phyloP scores from a whole-genome alignment of 1,140 invertebrate genomes.

The Sweltsa coloradensis region DNA sequence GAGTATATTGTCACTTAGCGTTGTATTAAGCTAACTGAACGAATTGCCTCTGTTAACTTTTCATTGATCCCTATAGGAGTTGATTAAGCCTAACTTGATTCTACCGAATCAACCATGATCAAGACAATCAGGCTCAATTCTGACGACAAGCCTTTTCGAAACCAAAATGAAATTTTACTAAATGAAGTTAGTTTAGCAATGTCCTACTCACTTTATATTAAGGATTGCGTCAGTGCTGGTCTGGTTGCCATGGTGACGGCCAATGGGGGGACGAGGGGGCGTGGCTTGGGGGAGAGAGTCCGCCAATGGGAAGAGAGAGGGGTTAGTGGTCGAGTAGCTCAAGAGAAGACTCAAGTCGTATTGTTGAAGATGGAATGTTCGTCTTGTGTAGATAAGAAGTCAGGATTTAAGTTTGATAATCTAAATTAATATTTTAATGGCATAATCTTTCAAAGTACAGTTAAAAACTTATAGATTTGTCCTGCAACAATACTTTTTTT shows the following conservation, averaged over 20 bases:
- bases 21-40: neutral
- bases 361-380: too few species aligned
- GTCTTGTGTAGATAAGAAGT: too few species aligned
- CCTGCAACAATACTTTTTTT: too few species aligned
- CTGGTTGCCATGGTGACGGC: neutral
- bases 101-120: neutral
- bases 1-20: neutral
- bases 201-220: conserved; percentile 4
- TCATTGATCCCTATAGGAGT: conserved; percentile 5
- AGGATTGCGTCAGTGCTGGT: neutral
- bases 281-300: too few species aligned
- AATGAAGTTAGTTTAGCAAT: conserved; percentile 2
- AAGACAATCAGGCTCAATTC: neutral
- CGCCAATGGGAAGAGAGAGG: too few species aligned
- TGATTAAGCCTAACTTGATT: conserved; percentile 5
- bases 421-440: too few species aligned
- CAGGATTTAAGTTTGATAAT: too few species aligned
- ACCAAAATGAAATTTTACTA: conserved; percentile 2
- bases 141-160: neutral
- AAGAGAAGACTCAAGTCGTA: too few species aligned
- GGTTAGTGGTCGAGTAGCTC: too few species aligned
- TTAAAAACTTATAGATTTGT: too few species aligned
- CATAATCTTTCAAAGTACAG: too few species aligned
- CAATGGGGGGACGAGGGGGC: neutral
- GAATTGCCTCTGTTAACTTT: neutral